Base-by-base conservation (phyloP, 2,888 invertebrate species). In the Labia minor region DNA sequence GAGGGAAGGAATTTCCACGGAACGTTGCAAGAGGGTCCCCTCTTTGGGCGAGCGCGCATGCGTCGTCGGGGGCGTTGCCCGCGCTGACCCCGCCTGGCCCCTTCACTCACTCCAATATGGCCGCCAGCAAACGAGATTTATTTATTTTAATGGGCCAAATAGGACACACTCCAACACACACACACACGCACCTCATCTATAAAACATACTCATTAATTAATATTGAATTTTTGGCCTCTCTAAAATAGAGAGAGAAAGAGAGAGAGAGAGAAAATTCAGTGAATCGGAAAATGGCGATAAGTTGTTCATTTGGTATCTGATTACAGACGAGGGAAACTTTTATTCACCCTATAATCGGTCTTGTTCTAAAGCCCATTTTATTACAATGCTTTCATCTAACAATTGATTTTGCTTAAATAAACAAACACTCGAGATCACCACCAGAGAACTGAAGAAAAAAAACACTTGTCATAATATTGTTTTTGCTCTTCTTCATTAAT, bases 81-180 rank as follows among this genome's bases (percentile, higher is more conserved):
- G 49, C 49, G 49, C 49, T 49, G 49, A 49, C 49, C 49, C 49
- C 49, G 49, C 49, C 49, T 49, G 49, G 8, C 16, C n/a, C 16
- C 49, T 16, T 14, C 49, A 3, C 6, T 11, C 33, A 6, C 49
- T 4, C 49, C 49, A 49, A 49, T 49, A 49, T 49, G 49, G 49
- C 49, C 49, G 49, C 49, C 49, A 49, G 49, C 49, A 16, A 16
- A 49, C 6, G 8, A 49, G 49, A 49, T 49, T 49, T 49, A 49
- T 49, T 49, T 49, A 49, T 49, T 49, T 49, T 49, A 49, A 49
- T 49, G 49, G 49, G 49, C 49, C 49, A 49, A 49, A 49, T 49
- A 49, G 49, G n/a, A n/a, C n/a, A n/a, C n/a, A n/a, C n/a, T n/a
- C n/a, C n/a, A n/a, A n/a, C n/a, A n/a, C n/a, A n/a, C n/a, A n/a